Conservation (phyloP, 1,140 invertebrate species). For the Druon quercuslanigerum region DNA sequence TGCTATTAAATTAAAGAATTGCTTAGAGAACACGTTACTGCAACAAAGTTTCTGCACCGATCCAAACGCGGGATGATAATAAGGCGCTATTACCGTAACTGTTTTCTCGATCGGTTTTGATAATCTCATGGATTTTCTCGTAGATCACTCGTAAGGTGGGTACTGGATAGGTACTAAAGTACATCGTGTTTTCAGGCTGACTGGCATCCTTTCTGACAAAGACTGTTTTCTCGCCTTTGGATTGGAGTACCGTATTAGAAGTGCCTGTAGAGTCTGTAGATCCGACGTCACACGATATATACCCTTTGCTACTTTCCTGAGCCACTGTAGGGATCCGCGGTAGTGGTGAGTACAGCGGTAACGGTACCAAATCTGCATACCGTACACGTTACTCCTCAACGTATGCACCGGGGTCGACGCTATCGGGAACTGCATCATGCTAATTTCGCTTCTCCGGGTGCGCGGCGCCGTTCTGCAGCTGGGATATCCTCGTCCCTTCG, state of each 20-base stretch:
- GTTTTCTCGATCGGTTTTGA: conserved; percentile 13
- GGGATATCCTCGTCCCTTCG: conserved; percentile 42
- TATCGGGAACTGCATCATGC: conserved; percentile 58
- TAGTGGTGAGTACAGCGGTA: conserved; percentile 40
- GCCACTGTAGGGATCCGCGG: conserved; percentile 33
- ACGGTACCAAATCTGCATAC: conserved; percentile 62
- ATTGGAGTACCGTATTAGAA: conserved; percentile 58
- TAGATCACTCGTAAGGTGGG: background rate
- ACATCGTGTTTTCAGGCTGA: conserved; percentile 5
- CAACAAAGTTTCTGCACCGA: background rate
- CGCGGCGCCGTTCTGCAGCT: conserved; percentile 39
- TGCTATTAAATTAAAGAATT: background rate
- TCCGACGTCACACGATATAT: conserved; percentile 57
- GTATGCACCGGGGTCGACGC: conserved; percentile 53
- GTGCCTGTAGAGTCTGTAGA: conserved; percentile 47
- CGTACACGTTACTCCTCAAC: conserved; percentile 54
- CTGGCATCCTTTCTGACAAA: background rate
- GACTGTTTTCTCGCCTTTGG: conserved; percentile 29
- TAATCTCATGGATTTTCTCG: conserved; percentile 3
- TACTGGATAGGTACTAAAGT: background rate
- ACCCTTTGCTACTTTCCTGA: conserved; percentile 41
- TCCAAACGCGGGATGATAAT: conserved; percentile 3
- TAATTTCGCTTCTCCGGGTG: conserved; percentile 56
- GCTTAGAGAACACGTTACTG: background rate
- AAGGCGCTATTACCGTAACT: conserved; percentile 14